A percentile compares a stretch with the other conserved stretches of the same genome.
Evolutionary conservation across 2,797 vertebrate species (phyloP).

Genomic region (Microctenopoma lineatum): DNA sequence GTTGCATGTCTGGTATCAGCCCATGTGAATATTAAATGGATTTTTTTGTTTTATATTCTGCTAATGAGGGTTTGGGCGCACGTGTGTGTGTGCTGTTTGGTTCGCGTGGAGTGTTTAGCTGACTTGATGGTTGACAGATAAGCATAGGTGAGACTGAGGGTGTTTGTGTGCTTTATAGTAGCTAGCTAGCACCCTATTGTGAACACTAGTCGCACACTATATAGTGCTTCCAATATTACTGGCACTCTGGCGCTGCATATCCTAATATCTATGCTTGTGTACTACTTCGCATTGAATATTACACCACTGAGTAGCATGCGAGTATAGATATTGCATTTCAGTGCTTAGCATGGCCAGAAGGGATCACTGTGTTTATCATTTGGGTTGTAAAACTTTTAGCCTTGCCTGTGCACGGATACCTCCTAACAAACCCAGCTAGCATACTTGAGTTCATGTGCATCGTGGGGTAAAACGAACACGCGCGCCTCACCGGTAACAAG

Average conservation of each 20-base stretch:
- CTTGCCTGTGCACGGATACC: constrained; percentile 56
- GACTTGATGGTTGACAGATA: constrained; percentile 11
- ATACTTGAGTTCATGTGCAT: constrained; percentile 60
- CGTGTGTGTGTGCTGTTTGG: constrained; percentile 17
- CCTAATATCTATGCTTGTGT: constrained; percentile 22
- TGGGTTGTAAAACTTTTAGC: constrained; percentile 53
- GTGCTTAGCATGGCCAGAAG: constrained; percentile 41
- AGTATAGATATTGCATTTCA: constrained; percentile 28
- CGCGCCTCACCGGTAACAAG: constrained; percentile 16
- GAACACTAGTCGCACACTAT: constrained; percentile 35
- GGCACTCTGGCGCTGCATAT: constrained; percentile 31
- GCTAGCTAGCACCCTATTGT: constrained; percentile 39
- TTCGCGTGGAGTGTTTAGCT: constrained; percentile 8
- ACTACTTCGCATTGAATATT: neutral
- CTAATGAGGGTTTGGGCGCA: constrained; percentile 8
- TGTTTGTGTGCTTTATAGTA: constrained; percentile 9
- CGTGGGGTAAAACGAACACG: constrained; percentile 8
- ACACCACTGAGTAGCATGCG: constrained; percentile 23
- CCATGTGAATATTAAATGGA: constrained; percentile 53
- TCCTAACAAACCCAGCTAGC: constrained; percentile 57
- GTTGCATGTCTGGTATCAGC: constrained; percentile 67
- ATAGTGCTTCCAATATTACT: constrained; percentile 65
- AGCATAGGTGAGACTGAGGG: constrained; percentile 17
- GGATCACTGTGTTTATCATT: constrained; percentile 66
- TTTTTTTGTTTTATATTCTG: constrained; percentile 57